Evolutionary conservation across 2,797 vertebrate species (phyloP).

Genomic region (Anguilla marmorata): DNA sequence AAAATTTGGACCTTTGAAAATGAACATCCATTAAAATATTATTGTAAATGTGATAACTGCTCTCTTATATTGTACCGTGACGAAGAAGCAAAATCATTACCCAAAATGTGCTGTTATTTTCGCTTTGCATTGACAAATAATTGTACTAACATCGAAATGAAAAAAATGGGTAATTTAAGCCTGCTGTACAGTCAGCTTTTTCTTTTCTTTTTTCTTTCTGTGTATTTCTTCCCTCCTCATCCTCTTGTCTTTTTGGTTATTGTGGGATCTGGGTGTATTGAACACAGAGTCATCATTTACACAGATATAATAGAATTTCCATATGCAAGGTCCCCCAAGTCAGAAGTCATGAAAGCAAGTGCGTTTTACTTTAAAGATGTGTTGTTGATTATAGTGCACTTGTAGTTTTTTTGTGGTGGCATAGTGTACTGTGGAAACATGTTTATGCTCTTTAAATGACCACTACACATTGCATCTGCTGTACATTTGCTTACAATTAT

Average conservation of each 20-base stretch:
- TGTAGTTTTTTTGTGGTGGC: neutral
- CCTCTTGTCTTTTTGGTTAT: neutral
- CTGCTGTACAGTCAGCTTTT: neutral
- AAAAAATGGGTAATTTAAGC: neutral
- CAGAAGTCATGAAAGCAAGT: neutral
- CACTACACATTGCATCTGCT: conserved; percentile 10
- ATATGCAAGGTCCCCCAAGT: neutral
- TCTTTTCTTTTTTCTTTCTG: neutral
- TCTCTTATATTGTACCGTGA: neutral
- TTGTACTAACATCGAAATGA: conserved; percentile 2
- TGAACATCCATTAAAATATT: conserved; percentile 14
- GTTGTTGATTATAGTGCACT: neutral
- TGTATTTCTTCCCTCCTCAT: neutral
- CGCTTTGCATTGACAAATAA: conserved; percentile 5
- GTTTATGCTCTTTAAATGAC: neutral
- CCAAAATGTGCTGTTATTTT: neutral
- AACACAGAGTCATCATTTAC: neutral
- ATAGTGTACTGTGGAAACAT: neutral
- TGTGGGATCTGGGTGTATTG: neutral
- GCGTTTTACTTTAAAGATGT: neutral
- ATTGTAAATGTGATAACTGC: conserved; percentile 12
- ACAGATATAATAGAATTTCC: neutral
- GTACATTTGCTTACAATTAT: conserved; percentile 27
- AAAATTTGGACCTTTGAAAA: neutral
- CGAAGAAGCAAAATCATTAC: neutral